These are phyloP conservation scores for Candidula unifasciata DNA, from an alignment of 2,888 invertebrate genomes.

Conservation along the genomic window DNA sequence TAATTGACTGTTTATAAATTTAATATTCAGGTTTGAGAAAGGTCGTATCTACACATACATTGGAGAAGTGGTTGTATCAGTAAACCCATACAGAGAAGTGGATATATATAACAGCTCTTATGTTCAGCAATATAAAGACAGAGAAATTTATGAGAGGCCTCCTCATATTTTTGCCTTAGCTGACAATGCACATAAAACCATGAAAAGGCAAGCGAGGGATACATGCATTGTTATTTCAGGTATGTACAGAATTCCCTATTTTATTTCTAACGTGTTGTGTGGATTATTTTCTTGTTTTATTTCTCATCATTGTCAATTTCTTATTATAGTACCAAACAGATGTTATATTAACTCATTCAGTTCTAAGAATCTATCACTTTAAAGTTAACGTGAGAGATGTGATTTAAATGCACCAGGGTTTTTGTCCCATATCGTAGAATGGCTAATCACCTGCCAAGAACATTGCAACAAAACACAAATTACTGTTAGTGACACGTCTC, in stretches of 20 bases:
- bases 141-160: slow-evolving; percentile 96
- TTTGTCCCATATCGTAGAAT: too few species aligned
- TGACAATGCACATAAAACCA: slow-evolving; percentile 94
- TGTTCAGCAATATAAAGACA: slow-evolving; percentile 93
- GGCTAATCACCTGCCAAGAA: too few species aligned
- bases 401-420: too few species aligned
- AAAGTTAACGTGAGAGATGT: too few species aligned
- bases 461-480: too few species aligned
- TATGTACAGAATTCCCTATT: slow-evolving; percentile 56
- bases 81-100: slow-evolving; percentile 95
- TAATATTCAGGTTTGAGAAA: slow-evolving; percentile 68
- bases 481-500: too few species aligned
- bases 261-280: background rate
- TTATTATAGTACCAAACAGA: too few species aligned
- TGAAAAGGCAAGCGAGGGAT: slow-evolving; percentile 92
- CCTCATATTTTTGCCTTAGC: slow-evolving; percentile 99
- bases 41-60: slow-evolving; percentile 96
- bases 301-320: background rate
- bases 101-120: slow-evolving; percentile 93
- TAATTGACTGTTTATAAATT: background rate
- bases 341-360: too few species aligned
- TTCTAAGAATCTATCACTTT: too few species aligned
- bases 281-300: background rate
- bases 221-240: slow-evolving; percentile 95
- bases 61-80: slow-evolving; percentile 92